A percentile compares a stretch with the other conserved stretches of the same genome.
Evolutionary conservation across 2,888 invertebrate genomes (phyloP).

Genomic region (Oxyteleia sp.): DNA sequence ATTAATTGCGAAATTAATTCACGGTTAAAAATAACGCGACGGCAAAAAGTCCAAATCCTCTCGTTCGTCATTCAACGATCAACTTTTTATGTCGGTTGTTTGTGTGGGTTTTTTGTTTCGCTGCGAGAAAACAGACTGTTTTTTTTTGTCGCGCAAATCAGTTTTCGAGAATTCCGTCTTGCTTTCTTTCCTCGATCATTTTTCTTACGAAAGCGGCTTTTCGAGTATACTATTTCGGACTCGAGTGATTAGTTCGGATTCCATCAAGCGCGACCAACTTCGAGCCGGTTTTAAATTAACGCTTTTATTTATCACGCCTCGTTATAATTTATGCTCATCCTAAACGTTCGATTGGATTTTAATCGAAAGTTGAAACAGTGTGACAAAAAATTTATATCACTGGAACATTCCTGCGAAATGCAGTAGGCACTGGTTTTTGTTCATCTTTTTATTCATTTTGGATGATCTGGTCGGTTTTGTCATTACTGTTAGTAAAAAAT

Average conservation of each 20-base stretch:
- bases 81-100: slow-evolving; percentile 16
- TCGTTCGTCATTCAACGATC: background rate
- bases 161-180: slow-evolving; percentile 31
- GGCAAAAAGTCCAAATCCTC: slow-evolving; percentile 19
- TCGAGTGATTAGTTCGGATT: slow-evolving; percentile 33
- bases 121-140: background rate
- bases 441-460: background rate
- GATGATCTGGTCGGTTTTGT: background rate
- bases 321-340: slow-evolving; percentile 44
- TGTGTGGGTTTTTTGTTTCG: slow-evolving; percentile 7
- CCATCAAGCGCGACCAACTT: slow-evolving; percentile 47
- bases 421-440: slow-evolving; percentile 10
- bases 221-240: background rate
- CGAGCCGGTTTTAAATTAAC: slow-evolving; percentile 33
- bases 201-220: slow-evolving; percentile 20
- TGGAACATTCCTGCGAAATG: slow-evolving; percentile 13
- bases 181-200: slow-evolving; percentile 31
- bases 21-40: slow-evolving; percentile 42
- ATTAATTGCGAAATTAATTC: slow-evolving; percentile 42
- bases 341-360: slow-evolving; percentile 18
- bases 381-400: slow-evolving; percentile 29
- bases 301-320: slow-evolving; percentile 28
- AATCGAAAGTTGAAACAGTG: slow-evolving; percentile 23
- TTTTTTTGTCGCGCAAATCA: background rate
- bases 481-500: too few relatives aligned